phyloP scores from a whole-genome alignment of 2,888 invertebrate genomes.

The Napeogenes inachia region DNA sequence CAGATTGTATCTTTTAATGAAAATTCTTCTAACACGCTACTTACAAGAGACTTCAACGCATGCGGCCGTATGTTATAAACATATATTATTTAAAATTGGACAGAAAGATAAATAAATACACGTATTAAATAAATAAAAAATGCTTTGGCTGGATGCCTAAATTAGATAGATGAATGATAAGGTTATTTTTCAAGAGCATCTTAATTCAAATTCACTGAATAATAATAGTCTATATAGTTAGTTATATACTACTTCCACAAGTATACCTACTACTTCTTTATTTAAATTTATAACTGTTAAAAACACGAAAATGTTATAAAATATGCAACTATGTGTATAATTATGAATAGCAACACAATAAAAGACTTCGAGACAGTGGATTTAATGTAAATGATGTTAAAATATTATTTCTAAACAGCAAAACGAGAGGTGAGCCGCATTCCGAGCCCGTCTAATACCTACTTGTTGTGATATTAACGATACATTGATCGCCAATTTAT shows the following conservation, averaged over 20 bases:
- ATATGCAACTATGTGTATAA: background rate
- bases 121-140: too few relatives aligned
- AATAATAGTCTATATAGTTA: too few relatives aligned
- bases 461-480: background rate
- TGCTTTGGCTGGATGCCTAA: too few relatives aligned
- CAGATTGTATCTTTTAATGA: background rate
- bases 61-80: background rate
- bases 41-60: background rate
- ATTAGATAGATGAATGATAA: too few relatives aligned
- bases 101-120: too few relatives aligned
- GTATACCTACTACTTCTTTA: too few relatives aligned
- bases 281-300: background rate
- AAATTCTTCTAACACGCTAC: background rate
- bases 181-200: too few relatives aligned
- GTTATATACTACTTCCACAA: too few relatives aligned
- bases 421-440: conserved; percentile 35
- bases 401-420: conserved; percentile 8
- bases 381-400: conserved; percentile 4
- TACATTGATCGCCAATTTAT: background rate
- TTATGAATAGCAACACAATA: too few relatives aligned
- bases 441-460: conserved; percentile 20
- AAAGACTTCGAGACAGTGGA: too few relatives aligned
- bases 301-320: background rate
- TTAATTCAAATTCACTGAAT: too few relatives aligned
- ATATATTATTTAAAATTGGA: too few relatives aligned